Base-by-base conservation (phyloP, 30 jellyfish, hydroid and myxozoan genomes). In the Cassiopea xamachana region DNA sequence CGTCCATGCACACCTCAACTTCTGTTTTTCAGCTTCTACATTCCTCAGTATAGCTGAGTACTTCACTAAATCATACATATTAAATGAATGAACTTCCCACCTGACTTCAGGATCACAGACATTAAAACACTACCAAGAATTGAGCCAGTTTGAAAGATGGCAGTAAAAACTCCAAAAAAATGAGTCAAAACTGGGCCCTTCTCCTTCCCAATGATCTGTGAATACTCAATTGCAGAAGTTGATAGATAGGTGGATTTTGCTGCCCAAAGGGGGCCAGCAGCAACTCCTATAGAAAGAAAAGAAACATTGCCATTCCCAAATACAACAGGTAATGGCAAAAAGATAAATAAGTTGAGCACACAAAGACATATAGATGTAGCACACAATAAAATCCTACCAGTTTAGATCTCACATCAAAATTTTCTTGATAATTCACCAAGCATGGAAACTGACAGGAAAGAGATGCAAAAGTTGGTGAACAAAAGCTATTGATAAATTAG, bases 201-300 rank as follows among this genome's bases (percentile, higher is more conserved):
- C 27, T 49, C 80, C 45, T 69, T 80, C 17, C 81, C 81, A 39
- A 77, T 49, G 47, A 87, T 51, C 19, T 73, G 50, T 64, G 90
- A 82, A 71, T 87, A 87, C 59, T 75, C 86, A 44, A 87, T 43
- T 7, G 94, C 94, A 77, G 90, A 87, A 0, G 90, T 59, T 48
- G 90, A 77, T 81, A 87, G 69, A 47, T 77, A 80, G 6, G 90
- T 60, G 47, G 80, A 77, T 58, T 87, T 87, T n/a, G 94, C 90
- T 7, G 94, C 77, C 94, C 94, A 87, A 4, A 87, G 80, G 1
- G 90, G 90, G 51, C 90, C 90, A 46, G 94, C 90, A 13, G 90
- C 94, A 68, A 87, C 49, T 43, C 94, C 94, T 87, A 45, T 43
- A 50, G 12, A 9, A 43, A 71, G 4, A 27, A 64, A 5, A 64